phyloP scores from a whole-genome alignment of 2,888 invertebrate genomes.

The Meloe dianella region DNA sequence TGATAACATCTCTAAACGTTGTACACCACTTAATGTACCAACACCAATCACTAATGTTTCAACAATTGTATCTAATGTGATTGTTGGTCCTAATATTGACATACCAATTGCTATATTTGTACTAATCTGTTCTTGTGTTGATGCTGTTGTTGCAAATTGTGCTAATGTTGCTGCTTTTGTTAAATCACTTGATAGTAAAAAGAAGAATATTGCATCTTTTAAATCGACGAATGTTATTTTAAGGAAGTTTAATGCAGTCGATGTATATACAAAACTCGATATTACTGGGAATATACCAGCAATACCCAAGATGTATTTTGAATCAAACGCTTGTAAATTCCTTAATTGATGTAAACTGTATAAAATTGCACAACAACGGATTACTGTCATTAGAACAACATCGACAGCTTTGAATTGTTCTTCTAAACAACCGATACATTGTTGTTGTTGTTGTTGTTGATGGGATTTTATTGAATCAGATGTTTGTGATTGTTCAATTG shows the following conservation, averaged over 20 bases:
- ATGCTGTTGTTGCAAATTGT: constrained; percentile 78
- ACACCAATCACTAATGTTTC: constrained; percentile 90
- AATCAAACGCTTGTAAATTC: constrained; percentile 85
- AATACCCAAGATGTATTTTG: constrained; percentile 82
- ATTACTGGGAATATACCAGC: constrained; percentile 91
- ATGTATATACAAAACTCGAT: constrained; percentile 91
- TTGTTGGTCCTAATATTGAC: constrained; percentile 84
- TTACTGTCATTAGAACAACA: constrained; percentile 87
- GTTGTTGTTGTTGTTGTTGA: constrained; percentile 40
- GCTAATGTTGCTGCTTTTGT: constrained; percentile 90
- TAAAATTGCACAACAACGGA: constrained; percentile 85
- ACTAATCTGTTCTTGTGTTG: constrained; percentile 80
- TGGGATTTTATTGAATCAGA: constrained; percentile 22
- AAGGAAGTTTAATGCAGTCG: constrained; percentile 85
- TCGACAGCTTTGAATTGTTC: constrained; percentile 82
- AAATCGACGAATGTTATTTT: constrained; percentile 85
- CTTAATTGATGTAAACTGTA: constrained; percentile 93
- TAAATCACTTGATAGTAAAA: constrained; percentile 87
- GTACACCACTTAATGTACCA: constrained; percentile 88
- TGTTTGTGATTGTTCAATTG: constrained; percentile 65
- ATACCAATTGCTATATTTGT: constrained; percentile 87
- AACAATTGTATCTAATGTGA: constrained; percentile 88
- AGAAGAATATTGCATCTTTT: constrained; percentile 91
- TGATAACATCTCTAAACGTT: constrained; percentile 85
- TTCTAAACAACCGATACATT: constrained; percentile 46